These are phyloP conservation scores for Antechinus stuartii DNA, from an alignment of 2,113 vertebrate species.

Conservation along the genomic window DNA sequence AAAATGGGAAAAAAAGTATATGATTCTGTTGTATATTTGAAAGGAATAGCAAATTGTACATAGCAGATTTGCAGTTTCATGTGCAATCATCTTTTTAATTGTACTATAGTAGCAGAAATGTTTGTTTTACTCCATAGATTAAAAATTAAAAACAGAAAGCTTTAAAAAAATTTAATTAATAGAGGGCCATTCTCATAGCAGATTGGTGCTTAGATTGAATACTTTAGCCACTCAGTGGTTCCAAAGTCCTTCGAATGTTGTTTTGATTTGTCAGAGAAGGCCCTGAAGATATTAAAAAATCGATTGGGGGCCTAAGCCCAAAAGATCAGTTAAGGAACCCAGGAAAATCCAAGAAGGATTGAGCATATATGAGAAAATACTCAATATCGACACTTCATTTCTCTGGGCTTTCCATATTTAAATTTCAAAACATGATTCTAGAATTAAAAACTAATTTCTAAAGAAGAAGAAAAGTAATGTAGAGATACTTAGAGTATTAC, in stretches of 20 bases:
- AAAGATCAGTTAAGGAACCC: neutral
- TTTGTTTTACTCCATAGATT: no score
- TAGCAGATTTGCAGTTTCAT: no score
- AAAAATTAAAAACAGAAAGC: no score
- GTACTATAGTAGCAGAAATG: no score
- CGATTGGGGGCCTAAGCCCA: neutral
- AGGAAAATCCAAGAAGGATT: neutral
- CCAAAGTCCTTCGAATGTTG: neutral
- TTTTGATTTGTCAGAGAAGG: neutral
- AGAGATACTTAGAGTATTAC: neutral
- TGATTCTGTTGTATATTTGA: no score
- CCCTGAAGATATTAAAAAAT: neutral
- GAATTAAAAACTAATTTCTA: neutral
- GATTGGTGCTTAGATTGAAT: neutral
- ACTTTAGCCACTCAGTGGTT: neutral
- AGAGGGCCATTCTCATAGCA: neutral
- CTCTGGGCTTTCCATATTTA: neutral
- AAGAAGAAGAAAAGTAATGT: neutral
- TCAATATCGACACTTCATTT: neutral
- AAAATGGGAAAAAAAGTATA: no score
- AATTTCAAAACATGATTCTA: neutral
- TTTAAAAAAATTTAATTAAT: no score
- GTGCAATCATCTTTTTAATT: no score
- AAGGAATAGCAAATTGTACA: no score
- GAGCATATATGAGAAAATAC: neutral